Conservation (phyloP, 2,113 vertebrate species). For the Odocoileus hemionus region DNA sequence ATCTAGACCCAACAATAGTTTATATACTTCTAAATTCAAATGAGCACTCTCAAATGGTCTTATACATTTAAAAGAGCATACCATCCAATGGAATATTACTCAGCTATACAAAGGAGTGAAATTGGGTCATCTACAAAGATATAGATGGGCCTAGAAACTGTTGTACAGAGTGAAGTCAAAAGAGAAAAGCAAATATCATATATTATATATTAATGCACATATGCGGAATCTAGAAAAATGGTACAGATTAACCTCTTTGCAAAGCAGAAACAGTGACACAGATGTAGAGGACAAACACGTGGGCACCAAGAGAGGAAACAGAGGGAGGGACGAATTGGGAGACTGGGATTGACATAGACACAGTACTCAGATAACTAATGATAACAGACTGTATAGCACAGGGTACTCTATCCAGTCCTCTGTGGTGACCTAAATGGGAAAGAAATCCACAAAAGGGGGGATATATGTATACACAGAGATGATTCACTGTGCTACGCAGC, state of each 20-base stretch:
- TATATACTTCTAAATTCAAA: background rate
- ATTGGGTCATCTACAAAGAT: background rate
- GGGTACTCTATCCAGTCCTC: background rate
- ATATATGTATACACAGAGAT: background rate
- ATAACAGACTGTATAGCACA: background rate
- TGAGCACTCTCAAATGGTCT: background rate
- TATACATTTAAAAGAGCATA: background rate
- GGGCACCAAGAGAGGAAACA: background rate
- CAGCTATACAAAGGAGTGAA: background rate
- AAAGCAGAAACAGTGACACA: background rate
- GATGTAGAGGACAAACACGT: background rate
- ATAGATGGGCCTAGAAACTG: background rate
- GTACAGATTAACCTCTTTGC: background rate
- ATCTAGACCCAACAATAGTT: background rate
- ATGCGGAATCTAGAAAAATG: background rate
- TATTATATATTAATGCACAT: background rate
- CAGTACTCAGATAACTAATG: background rate
- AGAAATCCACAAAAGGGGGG: background rate
- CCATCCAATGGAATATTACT: background rate
- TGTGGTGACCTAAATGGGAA: background rate
- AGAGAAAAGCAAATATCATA: background rate
- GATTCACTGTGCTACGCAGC: background rate
- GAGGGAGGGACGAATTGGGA: background rate
- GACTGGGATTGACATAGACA: background rate
- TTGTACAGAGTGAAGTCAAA: background rate